Conservation (phyloP, 37 sponge, comb jelly and placozoan genomes). For the Eunapius fragilis region DNA sequence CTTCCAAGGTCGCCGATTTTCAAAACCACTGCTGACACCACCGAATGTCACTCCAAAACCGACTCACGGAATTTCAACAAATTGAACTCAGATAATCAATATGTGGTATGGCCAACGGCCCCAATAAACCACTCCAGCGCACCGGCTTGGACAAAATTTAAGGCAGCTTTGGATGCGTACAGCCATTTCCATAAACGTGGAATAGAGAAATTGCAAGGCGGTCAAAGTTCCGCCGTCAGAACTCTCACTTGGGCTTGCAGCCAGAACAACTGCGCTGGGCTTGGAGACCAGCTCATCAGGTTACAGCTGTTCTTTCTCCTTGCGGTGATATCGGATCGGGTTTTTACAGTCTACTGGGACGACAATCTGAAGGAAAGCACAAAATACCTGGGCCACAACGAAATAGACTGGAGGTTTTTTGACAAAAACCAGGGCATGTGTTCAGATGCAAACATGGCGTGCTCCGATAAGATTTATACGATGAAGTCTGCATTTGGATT, state of each 20-base stretch:
- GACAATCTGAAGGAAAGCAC: neutral
- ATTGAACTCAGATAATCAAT: too few species aligned
- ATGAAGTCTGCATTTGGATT: too few species aligned
- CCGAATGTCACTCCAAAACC: too few species aligned
- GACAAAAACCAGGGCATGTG: neutral
- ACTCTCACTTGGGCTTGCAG: conserved; percentile 47
- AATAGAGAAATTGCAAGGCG: neutral
- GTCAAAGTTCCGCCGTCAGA: neutral
- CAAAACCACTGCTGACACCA: too few species aligned
- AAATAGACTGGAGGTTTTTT: conserved; percentile 25
- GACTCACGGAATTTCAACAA: too few species aligned
- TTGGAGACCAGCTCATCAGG: conserved; percentile 30
- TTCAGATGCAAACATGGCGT: neutral
- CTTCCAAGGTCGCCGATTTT: too few species aligned
- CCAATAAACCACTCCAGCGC: too few species aligned
- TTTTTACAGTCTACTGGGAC: conserved; percentile 33
- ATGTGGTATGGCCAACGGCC: too few species aligned
- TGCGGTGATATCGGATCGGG: conserved; percentile 21
- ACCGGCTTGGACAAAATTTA: neutral
- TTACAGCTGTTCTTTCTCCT: conserved; percentile 10
- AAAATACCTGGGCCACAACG: neutral
- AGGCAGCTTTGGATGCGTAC: neutral
- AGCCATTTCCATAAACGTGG: neutral
- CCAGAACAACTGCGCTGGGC: conserved; percentile 5
- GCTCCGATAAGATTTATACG: too few species aligned